A percentile compares a stretch with the other conserved stretches of the same genome.
phyloP scores from a whole-genome alignment of 2,113 vertebrate species.

The Nesoenas mayeri region DNA sequence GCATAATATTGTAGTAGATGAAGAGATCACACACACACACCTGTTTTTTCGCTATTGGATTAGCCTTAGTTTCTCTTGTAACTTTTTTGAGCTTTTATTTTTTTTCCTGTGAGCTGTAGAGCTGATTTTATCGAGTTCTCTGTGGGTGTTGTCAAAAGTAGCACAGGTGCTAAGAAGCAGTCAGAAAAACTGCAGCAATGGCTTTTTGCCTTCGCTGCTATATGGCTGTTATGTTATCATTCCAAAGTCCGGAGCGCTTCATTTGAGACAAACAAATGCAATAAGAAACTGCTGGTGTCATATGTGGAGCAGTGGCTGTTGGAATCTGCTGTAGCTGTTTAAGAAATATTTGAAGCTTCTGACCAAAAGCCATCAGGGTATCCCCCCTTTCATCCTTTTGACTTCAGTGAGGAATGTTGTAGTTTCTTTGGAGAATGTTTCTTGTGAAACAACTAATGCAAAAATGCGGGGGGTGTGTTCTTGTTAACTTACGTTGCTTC shows the following conservation, averaged over 20 bases:
- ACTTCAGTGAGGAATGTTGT: neutral
- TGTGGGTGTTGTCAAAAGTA: neutral
- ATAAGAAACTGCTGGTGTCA: fast-evolving
- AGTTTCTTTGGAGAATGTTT: neutral
- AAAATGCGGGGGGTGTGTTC: neutral
- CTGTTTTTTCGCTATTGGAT: neutral
- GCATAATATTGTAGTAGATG: fast-evolving
- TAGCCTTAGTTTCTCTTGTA: neutral
- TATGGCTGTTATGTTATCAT: too few relatives aligned
- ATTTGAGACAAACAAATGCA: too few relatives aligned
- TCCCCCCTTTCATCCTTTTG: neutral
- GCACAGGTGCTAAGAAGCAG: neutral
- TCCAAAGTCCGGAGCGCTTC: neutral
- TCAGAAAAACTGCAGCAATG: neutral
- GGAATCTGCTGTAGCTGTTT: neutral
- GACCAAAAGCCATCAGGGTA: neutral
- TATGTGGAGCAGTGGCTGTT: fast-evolving
- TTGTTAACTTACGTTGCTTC: neutral
- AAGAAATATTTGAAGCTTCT: neutral
- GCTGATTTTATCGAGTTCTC: neutral
- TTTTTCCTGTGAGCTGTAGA: neutral
- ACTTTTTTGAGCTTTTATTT: neutral
- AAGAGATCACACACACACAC: fast-evolving
- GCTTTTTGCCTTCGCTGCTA: neutral
- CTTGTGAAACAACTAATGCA: neutral